Percentiles rank a stretch among this genome's conserved stretches.
These are phyloP conservation scores for Anomalospiza imberbis DNA, from an alignment of 2,797 vertebrate species.

Conservation along the genomic window DNA sequence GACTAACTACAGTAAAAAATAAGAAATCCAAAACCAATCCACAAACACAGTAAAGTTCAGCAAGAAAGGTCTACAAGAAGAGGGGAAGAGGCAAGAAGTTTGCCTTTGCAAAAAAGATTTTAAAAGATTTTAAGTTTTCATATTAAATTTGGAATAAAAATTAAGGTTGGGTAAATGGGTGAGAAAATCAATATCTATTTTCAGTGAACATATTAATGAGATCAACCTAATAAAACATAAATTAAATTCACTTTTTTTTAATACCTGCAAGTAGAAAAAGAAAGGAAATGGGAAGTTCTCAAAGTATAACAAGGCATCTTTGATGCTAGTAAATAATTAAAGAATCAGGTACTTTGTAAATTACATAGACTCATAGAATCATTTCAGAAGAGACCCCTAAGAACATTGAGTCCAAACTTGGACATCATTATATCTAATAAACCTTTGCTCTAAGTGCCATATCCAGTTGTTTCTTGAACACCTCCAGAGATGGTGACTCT, in stretches of 20 bases:
- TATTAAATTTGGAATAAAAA: neutral
- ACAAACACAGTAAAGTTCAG: neutral
- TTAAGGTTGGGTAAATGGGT: neutral
- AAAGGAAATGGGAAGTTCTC: neutral
- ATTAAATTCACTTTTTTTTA: neutral
- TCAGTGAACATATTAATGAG: neutral
- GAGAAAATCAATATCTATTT: neutral
- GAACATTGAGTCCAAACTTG: neutral
- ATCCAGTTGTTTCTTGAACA: neutral
- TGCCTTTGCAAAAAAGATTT: neutral
- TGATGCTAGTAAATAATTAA: neutral
- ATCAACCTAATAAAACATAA: neutral
- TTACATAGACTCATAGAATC: neutral
- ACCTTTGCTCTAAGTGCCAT: neutral
- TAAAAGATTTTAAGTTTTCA: neutral
- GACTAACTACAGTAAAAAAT: neutral
- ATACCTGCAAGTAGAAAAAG: neutral
- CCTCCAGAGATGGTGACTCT: neutral
- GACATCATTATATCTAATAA: neutral
- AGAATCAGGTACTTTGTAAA: neutral
- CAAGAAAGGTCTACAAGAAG: neutral
- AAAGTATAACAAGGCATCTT: neutral
- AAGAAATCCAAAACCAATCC: neutral
- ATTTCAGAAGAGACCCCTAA: neutral
- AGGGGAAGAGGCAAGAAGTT: rapidly evolving